phyloP scores from a whole-genome alignment of 2,888 invertebrate genomes.

The Oconnorella tubifera region DNA sequence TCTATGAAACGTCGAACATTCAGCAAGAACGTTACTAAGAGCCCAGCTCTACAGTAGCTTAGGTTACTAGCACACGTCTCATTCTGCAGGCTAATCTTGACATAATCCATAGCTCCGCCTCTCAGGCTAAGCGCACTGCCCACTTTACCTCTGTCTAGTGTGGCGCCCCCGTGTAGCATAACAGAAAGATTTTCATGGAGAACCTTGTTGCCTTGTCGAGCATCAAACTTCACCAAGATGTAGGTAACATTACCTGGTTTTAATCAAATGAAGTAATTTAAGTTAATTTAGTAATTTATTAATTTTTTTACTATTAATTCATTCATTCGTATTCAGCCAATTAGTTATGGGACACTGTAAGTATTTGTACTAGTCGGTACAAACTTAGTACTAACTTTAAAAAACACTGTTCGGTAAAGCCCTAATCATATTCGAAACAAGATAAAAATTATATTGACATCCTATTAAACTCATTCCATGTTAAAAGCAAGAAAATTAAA shows the following conservation, averaged over 20 bases:
- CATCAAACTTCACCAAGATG: background rate
- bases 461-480: too few species aligned
- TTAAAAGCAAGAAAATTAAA: too few species aligned
- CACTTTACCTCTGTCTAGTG: slow-evolving; percentile 41
- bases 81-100: slow-evolving; percentile 41
- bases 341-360: too few species aligned
- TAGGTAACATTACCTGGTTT: background rate
- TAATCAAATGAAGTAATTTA: too few species aligned
- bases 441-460: too few species aligned
- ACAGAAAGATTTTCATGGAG: slow-evolving; percentile 37
- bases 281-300: too few species aligned
- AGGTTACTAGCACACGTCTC: slow-evolving; percentile 45
- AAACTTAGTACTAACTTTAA: too few species aligned
- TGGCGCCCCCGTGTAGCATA: slow-evolving; percentile 44
- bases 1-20: slow-evolving; percentile 25
- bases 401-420: too few species aligned
- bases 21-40: slow-evolving; percentile 25
- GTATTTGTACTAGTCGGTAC: too few species aligned
- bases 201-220: background rate
- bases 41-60: slow-evolving; percentile 31
- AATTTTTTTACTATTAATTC: too few species aligned
- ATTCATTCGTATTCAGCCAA: too few species aligned
- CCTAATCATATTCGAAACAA: too few species aligned
- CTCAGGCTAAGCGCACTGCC: slow-evolving; percentile 43
- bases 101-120: slow-evolving; percentile 45